Conservation (phyloP, 2,888 invertebrate genomes). For the Eupithecia insigniata region DNA sequence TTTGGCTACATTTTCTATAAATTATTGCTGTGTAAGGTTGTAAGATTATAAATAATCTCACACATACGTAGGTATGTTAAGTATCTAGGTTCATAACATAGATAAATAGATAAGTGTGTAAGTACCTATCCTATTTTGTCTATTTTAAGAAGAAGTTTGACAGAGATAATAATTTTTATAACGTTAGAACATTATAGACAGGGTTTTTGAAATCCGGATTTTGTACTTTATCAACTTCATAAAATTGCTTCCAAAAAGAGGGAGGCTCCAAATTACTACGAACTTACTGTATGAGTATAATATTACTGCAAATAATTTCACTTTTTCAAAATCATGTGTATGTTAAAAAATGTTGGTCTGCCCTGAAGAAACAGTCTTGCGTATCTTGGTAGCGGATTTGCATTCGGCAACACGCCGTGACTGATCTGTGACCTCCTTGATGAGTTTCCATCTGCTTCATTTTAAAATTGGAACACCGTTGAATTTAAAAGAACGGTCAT, state of each 20-base stretch:
- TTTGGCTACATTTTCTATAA: neutral
- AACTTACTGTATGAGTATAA: neutral
- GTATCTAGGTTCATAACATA: neutral
- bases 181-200: neutral
- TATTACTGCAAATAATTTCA: neutral
- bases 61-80: neutral
- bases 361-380: slow-evolving; percentile 66
- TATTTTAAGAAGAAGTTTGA: neutral
- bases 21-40: neutral
- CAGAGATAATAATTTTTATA: neutral
- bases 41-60: neutral
- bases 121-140: neutral
- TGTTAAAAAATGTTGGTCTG: slow-evolving; percentile 24
- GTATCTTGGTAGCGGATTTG: slow-evolving; percentile 72
- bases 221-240: neutral
- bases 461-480: slow-evolving; percentile 51
- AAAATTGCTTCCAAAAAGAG: neutral
- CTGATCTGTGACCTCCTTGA: slow-evolving; percentile 72
- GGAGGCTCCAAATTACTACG: neutral
- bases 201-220: neutral
- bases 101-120: neutral
- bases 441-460: slow-evolving; percentile 58
- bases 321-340: neutral
- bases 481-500: neutral
- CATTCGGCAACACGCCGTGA: slow-evolving; percentile 62